Conservation (phyloP, 2,797 vertebrate genomes). For the Xiphophorus birchmanni region DNA sequence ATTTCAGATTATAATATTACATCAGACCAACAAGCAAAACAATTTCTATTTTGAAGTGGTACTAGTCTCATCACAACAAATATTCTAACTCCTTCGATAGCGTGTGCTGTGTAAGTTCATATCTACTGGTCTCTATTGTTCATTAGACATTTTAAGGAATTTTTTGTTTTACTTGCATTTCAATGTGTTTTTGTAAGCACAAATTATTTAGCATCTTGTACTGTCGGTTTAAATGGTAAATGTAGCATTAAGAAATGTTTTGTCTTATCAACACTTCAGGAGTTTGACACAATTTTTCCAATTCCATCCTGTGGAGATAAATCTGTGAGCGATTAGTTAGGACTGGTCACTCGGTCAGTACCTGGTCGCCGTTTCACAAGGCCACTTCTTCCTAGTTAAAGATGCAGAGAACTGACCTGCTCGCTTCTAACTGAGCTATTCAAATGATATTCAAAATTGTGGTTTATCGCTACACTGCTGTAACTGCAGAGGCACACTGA, state of each 20-base stretch:
- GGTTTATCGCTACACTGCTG: slow-evolving; percentile 7
- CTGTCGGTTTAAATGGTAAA: too few relatives aligned
- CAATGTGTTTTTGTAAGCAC: neutral
- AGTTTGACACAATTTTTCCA: neutral
- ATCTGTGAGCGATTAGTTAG: neutral
- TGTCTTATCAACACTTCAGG: neutral
- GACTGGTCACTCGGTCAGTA: neutral
- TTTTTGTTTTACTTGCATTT: neutral
- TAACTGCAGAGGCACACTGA: slow-evolving; percentile 4
- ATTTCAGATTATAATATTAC: neutral
- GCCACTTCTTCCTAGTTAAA: slow-evolving; percentile 2
- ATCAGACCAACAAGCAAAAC: neutral
- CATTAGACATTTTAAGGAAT: neutral
- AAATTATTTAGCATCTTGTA: neutral
- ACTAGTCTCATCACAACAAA: neutral
- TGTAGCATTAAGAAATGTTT: neutral
- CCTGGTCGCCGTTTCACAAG: slow-evolving; percentile 1
- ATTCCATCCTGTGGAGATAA: too few relatives aligned
- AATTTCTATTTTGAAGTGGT: neutral
- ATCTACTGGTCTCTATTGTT: neutral
- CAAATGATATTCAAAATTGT: slow-evolving; percentile 71
- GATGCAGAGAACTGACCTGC: slow-evolving; percentile 27
- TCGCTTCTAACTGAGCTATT: slow-evolving; percentile 62
- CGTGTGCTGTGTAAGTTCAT: neutral
- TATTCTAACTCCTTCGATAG: neutral